Conservation (phyloP, 2,888 invertebrate species). For the Seira sanloemensis region DNA sequence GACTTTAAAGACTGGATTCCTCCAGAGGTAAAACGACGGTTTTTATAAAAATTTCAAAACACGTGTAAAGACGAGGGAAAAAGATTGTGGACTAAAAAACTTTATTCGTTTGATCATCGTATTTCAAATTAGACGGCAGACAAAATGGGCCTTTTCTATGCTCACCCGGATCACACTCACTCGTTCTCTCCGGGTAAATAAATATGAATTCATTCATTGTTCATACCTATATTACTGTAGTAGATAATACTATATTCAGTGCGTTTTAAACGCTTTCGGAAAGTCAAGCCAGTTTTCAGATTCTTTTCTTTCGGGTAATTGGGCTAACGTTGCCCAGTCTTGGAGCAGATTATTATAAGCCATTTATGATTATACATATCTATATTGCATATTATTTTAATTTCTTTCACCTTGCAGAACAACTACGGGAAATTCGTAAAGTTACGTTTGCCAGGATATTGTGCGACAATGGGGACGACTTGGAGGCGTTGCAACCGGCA, state of each 20-base stretch:
- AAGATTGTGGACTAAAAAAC: not conserved
- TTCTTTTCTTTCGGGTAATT: no score
- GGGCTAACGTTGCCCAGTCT: no score
- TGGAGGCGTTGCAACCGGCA: slow-evolving; percentile 80
- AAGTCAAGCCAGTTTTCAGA: no score
- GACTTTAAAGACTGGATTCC: slow-evolving; percentile 71
- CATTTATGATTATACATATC: not conserved
- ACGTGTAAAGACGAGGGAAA: not conserved
- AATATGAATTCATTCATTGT: slow-evolving; percentile 25
- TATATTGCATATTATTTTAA: not conserved
- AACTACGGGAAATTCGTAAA: slow-evolving; percentile 87
- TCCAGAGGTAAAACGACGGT: slow-evolving; percentile 77
- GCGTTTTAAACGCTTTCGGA: no score
- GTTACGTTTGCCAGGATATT: slow-evolving; percentile 85
- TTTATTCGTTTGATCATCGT: slow-evolving; percentile 1
- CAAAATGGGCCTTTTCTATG: slow-evolving; percentile 53
- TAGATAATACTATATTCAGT: not conserved
- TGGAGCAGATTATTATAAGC: not conserved
- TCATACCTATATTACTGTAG: not conserved
- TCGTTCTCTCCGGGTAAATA: slow-evolving; percentile 71
- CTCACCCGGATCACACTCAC: slow-evolving; percentile 67
- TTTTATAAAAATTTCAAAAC: not conserved
- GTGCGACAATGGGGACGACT: slow-evolving; percentile 87
- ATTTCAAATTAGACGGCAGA: slow-evolving; percentile 56
- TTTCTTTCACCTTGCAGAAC: slow-evolving; percentile 75